Base-by-base conservation (phyloP, 2,797 vertebrate species). In the Schizopygopsis pylzovi region DNA sequence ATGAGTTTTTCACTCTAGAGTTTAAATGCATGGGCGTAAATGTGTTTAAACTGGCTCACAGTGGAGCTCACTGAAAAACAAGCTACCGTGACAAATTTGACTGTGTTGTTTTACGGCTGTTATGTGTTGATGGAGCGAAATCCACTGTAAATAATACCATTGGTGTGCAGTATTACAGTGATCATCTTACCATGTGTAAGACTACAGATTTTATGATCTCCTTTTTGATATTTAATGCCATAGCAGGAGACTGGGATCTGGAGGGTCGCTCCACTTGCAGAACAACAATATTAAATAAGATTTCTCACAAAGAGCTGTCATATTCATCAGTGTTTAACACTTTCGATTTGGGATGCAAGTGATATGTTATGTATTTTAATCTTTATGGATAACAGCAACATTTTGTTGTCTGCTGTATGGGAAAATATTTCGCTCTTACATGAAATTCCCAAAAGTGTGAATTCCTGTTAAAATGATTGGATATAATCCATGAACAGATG, bases 141-240 rank as follows among this genome's bases (percentile, higher is more conserved):
- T 47, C 28, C 37, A 79, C 52, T 54, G 79, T 85, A 85, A 83
- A 49, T 49, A 75, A 89, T 79, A 85, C 63, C 41, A 1, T 6
- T 6, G 20, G 81, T 75, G 82, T 47, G 77, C 56, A 73, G 68
- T 87, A 81, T 89, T 75, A 82, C 59, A 49, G 78, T 82, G 65
- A 85, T 90, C 49, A 79, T 81, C 83, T 91, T 89, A 85, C 85
- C 39, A 75, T 49, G 16, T 22, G 83, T 83, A 83, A 86, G 45
- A 54, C 68, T 43, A 61, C 67, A 37, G 59, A 81, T 83, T 90
- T 92, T 89, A 90, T 80, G 71, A 86, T 84, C 72, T 84, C 65
- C 79, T 54, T 59, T 78, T 56, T 88, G 89, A 81, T 86, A 88
- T 86, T 87, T 80, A 87, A 86, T 70, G 59, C 75, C 80, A 54